Conservation (phyloP, 2,113 vertebrate species). For the Speoplatyrhinus poulsoni region DNA sequence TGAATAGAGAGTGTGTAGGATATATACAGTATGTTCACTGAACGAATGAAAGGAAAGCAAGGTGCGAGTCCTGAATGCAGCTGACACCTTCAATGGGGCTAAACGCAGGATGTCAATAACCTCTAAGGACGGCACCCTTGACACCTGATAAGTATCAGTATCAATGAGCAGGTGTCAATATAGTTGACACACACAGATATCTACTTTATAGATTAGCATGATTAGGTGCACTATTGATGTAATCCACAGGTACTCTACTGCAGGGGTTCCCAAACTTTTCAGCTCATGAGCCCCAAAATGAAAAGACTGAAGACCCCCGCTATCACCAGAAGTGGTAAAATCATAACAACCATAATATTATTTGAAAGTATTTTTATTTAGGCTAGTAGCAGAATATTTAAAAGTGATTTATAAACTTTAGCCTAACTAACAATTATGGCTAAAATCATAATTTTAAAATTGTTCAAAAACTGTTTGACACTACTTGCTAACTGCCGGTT, state of each 20-base stretch:
- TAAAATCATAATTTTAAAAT: too few relatives aligned
- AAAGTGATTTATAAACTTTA: too few relatives aligned
- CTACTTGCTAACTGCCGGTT: too few relatives aligned
- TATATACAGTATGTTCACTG: slow-evolving; percentile 17
- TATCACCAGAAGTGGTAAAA: too few relatives aligned
- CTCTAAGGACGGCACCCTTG: slow-evolving; percentile 72
- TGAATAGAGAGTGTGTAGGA: slow-evolving; percentile 40
- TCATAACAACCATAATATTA: too few relatives aligned
- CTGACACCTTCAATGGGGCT: slow-evolving; percentile 66
- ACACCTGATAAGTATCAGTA: slow-evolving; percentile 83
- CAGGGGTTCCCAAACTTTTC: too few relatives aligned
- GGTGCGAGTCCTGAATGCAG: slow-evolving; percentile 48
- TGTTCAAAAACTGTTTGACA: too few relatives aligned
- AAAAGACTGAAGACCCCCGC: too few relatives aligned
- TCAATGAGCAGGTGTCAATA: slow-evolving; percentile 79
- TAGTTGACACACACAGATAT: slow-evolving; percentile 63
- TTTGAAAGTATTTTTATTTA: too few relatives aligned
- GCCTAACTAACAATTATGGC: too few relatives aligned
- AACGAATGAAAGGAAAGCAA: background rate
- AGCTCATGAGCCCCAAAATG: too few relatives aligned
- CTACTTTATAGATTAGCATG: slow-evolving; percentile 35
- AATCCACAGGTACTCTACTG: slow-evolving; percentile 13
- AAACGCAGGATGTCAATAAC: slow-evolving; percentile 76
- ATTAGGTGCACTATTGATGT: slow-evolving; percentile 20
- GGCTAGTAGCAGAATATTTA: too few relatives aligned